These are phyloP conservation scores for Idris sp. DNA, from an alignment of 1,140 invertebrate species.

Conservation along the genomic window DNA sequence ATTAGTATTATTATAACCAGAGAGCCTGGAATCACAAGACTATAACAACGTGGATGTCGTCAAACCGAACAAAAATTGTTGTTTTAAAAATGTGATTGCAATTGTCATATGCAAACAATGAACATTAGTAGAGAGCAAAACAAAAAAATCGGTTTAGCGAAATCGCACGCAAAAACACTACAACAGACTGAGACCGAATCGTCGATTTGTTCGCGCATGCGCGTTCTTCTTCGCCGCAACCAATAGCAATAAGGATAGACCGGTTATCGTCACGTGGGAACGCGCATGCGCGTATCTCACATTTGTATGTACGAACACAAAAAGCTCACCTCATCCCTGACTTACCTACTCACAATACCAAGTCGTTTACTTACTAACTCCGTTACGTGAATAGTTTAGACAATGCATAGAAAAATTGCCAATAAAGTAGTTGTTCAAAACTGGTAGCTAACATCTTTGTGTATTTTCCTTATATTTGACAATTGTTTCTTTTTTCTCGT, in stretches of 20 bases:
- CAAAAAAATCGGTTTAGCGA: constrained; percentile 39
- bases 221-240: constrained; percentile 39
- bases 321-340: constrained; percentile 60
- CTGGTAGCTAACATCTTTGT: constrained; percentile 78
- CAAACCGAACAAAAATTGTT: no score
- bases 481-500: constrained; percentile 34
- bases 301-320: constrained; percentile 64
- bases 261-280: constrained; percentile 28
- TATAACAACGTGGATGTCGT: constrained; percentile 40
- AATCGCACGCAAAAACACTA: constrained; percentile 20
- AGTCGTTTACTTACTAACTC: constrained; percentile 66
- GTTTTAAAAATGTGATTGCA: no score
- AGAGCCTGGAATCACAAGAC: constrained; percentile 63
- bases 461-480: constrained; percentile 73
- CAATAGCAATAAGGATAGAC: constrained; percentile 53
- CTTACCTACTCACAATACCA: constrained; percentile 62
- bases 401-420: constrained; percentile 77
- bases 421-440: constrained; percentile 79
- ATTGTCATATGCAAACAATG: no score
- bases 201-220: constrained; percentile 58
- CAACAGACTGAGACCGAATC: constrained; percentile 62
- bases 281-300: constrained; percentile 57
- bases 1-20: constrained; percentile 68
- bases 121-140: no score
- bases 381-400: constrained; percentile 74